These are phyloP conservation scores for Lutjanus campechanus DNA, from an alignment of 2,797 vertebrate species.

Conservation along the genomic window DNA sequence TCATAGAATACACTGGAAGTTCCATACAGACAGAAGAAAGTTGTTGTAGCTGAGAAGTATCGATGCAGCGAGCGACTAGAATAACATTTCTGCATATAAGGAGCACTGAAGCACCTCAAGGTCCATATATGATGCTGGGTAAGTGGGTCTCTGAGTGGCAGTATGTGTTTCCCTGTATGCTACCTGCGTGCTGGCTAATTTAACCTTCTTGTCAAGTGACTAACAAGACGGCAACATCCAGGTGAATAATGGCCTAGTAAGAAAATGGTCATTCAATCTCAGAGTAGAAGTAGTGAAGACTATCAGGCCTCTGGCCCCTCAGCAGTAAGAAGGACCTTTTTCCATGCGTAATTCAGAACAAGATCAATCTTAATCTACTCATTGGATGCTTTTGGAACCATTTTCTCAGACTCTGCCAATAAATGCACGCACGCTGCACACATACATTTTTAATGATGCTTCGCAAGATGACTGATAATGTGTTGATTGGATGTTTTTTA, in stretches of 20 bases:
- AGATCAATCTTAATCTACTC: constrained; percentile 41
- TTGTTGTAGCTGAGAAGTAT: neutral
- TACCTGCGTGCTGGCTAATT: neutral
- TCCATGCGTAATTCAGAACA: constrained; percentile 2
- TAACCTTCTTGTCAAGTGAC: neutral
- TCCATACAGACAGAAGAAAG: neutral
- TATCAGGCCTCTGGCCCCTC: neutral
- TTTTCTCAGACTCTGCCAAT: constrained; percentile 8
- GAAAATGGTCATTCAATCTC: neutral
- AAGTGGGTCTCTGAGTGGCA: neutral
- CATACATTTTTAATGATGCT: neutral
- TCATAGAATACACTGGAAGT: neutral
- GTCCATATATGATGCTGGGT: neutral
- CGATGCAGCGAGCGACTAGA: neutral
- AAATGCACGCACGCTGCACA: neutral
- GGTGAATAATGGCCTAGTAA: constrained; percentile 14
- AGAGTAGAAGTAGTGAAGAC: neutral
- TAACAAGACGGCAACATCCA: neutral
- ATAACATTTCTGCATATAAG: neutral
- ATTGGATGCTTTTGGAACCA: constrained; percentile 33
- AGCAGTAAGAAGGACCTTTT: constrained; percentile 1
- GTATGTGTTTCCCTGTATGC: neutral
- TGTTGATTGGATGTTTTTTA: constrained; percentile 25
- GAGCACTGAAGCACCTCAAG: neutral
- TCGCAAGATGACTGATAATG: constrained; percentile 16